Conservation (phyloP, 2,113 vertebrate genomes). For the Gorsachius goisagi region DNA sequence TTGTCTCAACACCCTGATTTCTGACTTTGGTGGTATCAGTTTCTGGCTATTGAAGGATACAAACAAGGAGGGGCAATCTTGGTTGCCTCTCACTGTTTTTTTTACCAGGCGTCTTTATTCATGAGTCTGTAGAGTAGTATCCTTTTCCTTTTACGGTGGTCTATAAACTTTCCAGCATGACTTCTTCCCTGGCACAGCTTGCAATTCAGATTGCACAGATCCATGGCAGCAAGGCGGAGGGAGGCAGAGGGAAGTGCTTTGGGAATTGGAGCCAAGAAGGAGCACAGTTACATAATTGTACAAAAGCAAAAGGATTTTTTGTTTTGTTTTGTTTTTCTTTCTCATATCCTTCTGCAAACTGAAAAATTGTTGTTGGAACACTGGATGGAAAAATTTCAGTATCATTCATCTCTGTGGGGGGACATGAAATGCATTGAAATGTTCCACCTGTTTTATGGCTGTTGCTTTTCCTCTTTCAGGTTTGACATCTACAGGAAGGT, state of each 20-base stretch:
- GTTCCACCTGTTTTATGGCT: slow-evolving; percentile 51
- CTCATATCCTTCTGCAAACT: slow-evolving; percentile 9
- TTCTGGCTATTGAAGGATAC: background rate
- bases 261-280: background rate
- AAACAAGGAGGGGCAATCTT: background rate
- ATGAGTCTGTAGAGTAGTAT: background rate
- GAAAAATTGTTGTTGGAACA: slow-evolving; percentile 48
- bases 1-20: background rate
- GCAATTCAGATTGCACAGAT: background rate
- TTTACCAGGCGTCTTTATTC: background rate
- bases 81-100: background rate
- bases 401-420: background rate
- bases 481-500: slow-evolving; percentile 99
- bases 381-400: slow-evolving; percentile 46
- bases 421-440: slow-evolving; percentile 18
- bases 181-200: slow-evolving; percentile 1
- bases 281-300: slow-evolving; percentile 47
- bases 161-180: background rate
- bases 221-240: background rate
- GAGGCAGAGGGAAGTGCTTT: background rate
- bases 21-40: background rate
- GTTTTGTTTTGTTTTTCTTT: background rate
- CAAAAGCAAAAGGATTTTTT: background rate
- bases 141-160: background rate
- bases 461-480: slow-evolving; percentile 74